Base-by-base conservation (phyloP, 2,888 invertebrate species). In the Flexamia atlantica region DNA sequence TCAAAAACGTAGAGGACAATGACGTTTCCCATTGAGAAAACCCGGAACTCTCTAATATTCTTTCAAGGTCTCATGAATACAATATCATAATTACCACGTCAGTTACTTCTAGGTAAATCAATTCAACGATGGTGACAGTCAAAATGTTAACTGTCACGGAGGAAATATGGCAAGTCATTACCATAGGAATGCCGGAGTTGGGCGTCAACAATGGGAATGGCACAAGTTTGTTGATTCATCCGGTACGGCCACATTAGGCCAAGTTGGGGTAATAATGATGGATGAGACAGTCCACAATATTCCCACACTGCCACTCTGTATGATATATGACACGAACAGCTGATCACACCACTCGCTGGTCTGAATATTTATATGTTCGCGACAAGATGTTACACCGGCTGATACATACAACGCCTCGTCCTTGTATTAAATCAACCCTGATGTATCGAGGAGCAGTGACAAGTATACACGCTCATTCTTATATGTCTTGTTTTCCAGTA, bases 171-270 rank as follows among this genome's bases (percentile, higher is more conserved):
- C 40, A 20, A 72, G 72, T 40, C 25, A 72, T 72, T 72, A 36
- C n/a, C 72, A 72, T 72, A 72, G 72, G 72, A 40, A 72, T 72
- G 36, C 40, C 72, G 36, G 40, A 40, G 64, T 64, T 64, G 64
- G 64, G 64, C 64, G 64, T 5, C 14, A 64, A 64, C 64, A 64
- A 64, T 64, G 64, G 64, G 64, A 64, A 64, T 64, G 64, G 64
- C 64, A 64, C 64, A 64, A 64, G 64, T 64, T 64, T 64, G 72
- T 72, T 72, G 72, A 72, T 72, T 72, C 72, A 72, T 72, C 40
- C 72, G 40, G 72, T n/a, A 17, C 72, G 40, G 40, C 7, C 25
- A 42, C 72, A 72, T 72, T 72, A 72, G 72, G 72, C 32, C 64
- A 28, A 64, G 64, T 64, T 30, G 64, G 64, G 25, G 64, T 72